These are phyloP conservation scores for Eulemur mongoz DNA, from an alignment of 2,797 vertebrate genomes.

Conservation along the genomic window DNA sequence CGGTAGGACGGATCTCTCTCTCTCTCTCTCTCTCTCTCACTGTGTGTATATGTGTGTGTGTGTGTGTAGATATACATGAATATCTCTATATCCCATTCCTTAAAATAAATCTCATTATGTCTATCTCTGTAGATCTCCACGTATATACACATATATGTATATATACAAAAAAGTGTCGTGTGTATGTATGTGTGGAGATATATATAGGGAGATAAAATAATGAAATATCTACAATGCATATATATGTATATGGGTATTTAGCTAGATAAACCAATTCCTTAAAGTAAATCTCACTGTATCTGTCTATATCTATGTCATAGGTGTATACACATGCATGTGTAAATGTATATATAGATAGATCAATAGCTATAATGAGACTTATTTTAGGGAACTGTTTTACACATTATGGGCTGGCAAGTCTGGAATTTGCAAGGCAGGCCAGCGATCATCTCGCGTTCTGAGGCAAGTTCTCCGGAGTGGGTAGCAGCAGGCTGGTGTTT, in stretches of 20 bases:
- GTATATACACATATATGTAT: neutral
- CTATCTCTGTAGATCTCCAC: too few species aligned
- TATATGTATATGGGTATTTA: neutral
- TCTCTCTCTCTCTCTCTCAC: neutral
- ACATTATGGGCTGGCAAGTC: neutral
- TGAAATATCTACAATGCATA: neutral
- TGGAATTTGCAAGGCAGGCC: neutral
- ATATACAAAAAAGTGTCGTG: neutral
- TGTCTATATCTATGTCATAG: neutral
- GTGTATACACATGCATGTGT: neutral
- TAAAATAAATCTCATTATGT: neutral
- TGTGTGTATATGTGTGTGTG: neutral
- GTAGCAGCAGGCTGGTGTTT: neutral
- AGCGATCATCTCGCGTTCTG: neutral
- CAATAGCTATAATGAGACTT: neutral
- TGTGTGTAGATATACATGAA: rapidly evolving
- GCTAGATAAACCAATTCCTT: neutral
- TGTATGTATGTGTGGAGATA: neutral
- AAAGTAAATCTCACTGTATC: neutral
- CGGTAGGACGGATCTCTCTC: rapidly evolving
- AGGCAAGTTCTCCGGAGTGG: neutral
- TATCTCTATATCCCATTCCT: too few species aligned
- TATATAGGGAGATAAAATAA: neutral
- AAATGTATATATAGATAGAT: too few species aligned
- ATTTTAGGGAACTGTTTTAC: neutral